Evolutionary conservation across 1,140 invertebrate genomes (phyloP).

Genomic region (Agrilus planipennis): DNA sequence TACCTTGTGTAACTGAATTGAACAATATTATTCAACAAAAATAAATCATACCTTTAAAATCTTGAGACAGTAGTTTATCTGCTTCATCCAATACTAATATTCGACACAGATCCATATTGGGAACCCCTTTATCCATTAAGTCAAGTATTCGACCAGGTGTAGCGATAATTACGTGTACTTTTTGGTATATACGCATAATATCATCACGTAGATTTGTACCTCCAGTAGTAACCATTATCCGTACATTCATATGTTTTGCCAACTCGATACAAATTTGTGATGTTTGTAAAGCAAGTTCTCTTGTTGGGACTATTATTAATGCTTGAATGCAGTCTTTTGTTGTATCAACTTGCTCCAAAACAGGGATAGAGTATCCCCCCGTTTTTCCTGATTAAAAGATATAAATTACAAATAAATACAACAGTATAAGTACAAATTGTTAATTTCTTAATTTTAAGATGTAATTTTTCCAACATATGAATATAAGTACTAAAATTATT

Average conservation of each 20-base stretch:
- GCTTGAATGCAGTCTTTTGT: conserved; percentile 89
- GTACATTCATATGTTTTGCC: conserved; percentile 88
- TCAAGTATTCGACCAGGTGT: conserved; percentile 98
- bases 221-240: conserved; percentile 97
- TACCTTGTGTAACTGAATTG: too few relatives aligned
- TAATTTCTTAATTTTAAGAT: too few relatives aligned
- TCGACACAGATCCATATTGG: conserved; percentile 89
- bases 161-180: conserved; percentile 98
- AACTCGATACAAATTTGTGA: conserved; percentile 99
- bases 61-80: conserved; percentile 96
- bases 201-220: conserved; percentile 98
- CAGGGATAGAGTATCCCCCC: conserved; percentile 97
- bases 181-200: conserved; percentile 98
- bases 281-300: conserved; percentile 97
- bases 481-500: too few relatives aligned
- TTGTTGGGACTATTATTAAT: conserved; percentile 95
- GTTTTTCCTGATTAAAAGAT: conserved; percentile 63
- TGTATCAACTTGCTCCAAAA: conserved; percentile 89
- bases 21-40: background rate
- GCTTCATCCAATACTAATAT: conserved; percentile 98
- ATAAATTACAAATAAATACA: conserved; percentile 1
- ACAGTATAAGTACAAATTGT: too few relatives aligned
- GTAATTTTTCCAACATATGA: too few relatives aligned
- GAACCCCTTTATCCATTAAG: conserved; percentile 98
- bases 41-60: conserved; percentile 90